phyloP scores from a whole-genome alignment of 2,888 invertebrate genomes.

The Fragum fragum region DNA sequence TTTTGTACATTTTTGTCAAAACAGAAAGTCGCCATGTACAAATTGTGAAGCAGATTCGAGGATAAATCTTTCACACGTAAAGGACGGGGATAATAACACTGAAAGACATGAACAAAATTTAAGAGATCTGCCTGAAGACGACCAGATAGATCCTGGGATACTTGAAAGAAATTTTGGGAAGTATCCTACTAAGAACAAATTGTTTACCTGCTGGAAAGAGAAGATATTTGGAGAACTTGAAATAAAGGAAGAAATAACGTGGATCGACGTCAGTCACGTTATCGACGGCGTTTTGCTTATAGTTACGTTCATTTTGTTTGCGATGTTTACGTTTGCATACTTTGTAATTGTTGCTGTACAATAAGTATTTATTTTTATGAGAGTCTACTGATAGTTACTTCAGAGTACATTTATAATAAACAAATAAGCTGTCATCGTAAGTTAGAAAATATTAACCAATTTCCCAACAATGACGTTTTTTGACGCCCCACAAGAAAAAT shows the following conservation, averaged over 20 bases:
- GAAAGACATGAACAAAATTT: not conserved
- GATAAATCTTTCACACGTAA: not conserved
- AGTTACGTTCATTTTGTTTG: not conserved
- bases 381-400: no score
- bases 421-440: no score
- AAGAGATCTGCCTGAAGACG: not conserved
- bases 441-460: no score
- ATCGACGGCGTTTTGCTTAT: not conserved
- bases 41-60: not conserved
- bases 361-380: no score
- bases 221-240: not conserved
- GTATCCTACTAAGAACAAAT: not conserved
- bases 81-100: not conserved
- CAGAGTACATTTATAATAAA: no score
- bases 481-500: no score
- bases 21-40: not conserved
- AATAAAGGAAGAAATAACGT: not conserved
- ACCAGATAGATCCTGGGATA: not conserved
- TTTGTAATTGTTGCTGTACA: not conserved
- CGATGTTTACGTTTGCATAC: not conserved
- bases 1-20: not conserved
- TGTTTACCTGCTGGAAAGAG: not conserved
- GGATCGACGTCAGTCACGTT: not conserved
- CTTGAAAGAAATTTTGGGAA: not conserved
- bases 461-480: no score